Base-by-base conservation (phyloP, 1,140 invertebrate species). In the Drosophila tropicalis region DNA sequence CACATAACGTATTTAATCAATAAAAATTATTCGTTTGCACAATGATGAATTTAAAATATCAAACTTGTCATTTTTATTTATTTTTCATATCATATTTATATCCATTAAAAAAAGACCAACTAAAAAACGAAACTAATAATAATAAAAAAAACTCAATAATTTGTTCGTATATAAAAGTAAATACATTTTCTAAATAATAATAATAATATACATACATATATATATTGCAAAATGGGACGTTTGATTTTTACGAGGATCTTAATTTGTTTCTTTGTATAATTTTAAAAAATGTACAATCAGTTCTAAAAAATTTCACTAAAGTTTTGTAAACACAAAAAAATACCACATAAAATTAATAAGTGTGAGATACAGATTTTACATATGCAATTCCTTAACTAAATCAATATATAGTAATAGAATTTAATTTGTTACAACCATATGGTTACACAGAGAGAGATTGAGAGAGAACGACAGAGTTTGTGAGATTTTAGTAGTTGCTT, bases 1-100 rank as follows among this genome's bases (percentile, higher is more conserved):
- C 3, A 17, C 3, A 22, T 3, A 17, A 15, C 56, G 63, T 87
- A 89, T 84, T 84, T 81, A 89, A 89, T 81, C 85, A 89, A 89
- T 89, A 89, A 89, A 75, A 89, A 89, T 89, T 89, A 84, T 84
- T 89, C 81, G 84, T 89, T 89, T 89, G 85, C 84, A 89, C 81
- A 89, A 81, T 70, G 62, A 71, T 41, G 60, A 67, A 71, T 60
- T 67, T 10, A 56, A 71, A 58, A 57, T 55, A 41, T 67, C 25
- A 61, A 34, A 56, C 47, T 65, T 12, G 22, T 25, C 25, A 51
- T 34, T 56, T 65, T 44, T 40, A 60, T 54, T 68, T 62, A 67
- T 62, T 54, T 62, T 54, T 67, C 40, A 41, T 66, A 66, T 65
- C 41, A 66, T 73, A 73, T 25, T 13, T 13, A 67, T 70, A 73